Evolutionary conservation across 37 sponge, comb jelly and placozoan species (phyloP).

Genomic region (Dysidea cf. avara): DNA sequence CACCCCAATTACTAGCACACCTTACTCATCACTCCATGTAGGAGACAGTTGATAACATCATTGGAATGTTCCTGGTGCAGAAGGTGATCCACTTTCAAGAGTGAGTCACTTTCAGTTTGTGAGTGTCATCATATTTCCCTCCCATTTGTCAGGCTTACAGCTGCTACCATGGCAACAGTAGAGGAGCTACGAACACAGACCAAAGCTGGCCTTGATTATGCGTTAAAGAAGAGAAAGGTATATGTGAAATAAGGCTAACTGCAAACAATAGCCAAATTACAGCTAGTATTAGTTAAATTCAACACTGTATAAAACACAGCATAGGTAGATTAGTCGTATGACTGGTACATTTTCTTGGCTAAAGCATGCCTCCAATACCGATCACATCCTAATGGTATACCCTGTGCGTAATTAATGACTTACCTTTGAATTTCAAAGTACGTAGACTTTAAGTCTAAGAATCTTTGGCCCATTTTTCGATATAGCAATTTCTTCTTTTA

Average conservation of each 20-base stretch:
- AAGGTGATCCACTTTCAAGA: conserved; percentile 64
- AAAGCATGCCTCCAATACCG: background rate
- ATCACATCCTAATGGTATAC: background rate
- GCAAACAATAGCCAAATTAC: no score
- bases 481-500: no score
- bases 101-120: conserved; percentile 26
- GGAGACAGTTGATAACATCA: conserved; percentile 69
- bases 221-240: conserved; percentile 54
- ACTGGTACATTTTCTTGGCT: background rate
- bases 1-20: no score
- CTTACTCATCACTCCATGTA: no score
- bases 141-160: conserved; percentile 47
- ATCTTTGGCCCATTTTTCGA: no score
- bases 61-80: conserved; percentile 52
- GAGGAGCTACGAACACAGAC: conserved; percentile 66
- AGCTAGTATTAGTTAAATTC: no score
- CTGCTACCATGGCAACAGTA: conserved; percentile 59
- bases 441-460: no score
- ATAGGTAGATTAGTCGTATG: background rate
- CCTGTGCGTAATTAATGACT: no score
- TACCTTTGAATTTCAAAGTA: no score
- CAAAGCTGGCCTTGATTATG: conserved; percentile 45
- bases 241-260: no score
- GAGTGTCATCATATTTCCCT: background rate
- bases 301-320: background rate